Evolutionary conservation across 2,888 invertebrate genomes (phyloP), one percentile per base, ranked within the genome.

Genomic region (Lepidocyrtinus sp.): DNA sequence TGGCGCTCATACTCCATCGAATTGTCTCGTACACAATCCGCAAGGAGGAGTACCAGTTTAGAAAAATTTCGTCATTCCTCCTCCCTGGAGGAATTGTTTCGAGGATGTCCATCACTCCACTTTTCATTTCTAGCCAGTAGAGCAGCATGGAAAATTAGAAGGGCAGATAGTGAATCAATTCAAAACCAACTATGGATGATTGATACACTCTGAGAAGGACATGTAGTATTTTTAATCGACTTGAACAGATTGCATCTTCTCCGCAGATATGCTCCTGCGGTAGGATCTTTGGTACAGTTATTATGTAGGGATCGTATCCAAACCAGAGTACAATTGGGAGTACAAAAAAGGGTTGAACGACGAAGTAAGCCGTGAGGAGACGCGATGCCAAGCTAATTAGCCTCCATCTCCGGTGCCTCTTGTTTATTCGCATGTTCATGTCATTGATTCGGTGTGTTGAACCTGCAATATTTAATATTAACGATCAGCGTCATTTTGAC

Each of bases 91-190:
- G 55, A n/a, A 55, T 55, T 7, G 15, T 12, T n/a, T n/a, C 9
- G 9, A 55, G 17, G n/a, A 55, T 55, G 17, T n/a, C 17, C n/a
- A 55, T 55, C 7, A 55, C 55, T 9, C 55, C 17, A 12, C 55
- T n/a, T n/a, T 55, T 7, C 9, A 55, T 55, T 55, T 55, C 55
- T n/a, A 55, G 55, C 55, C 55, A 55, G 55, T 55, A 55, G 2
- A 55, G 55, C 2, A n/a, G 3, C 55, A 55, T 55, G 7, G 55
- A 3, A n/a, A 12, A 12, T 9, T 55, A 55, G n/a, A 55, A 17
- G 7, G 17, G 3, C 3, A 55, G 55, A 17, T 55, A 55, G n/a
- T 17, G 55, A 3, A 5, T 2, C 7, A 17, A 9, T 55, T 55
- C 55, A 55, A 5, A 15, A n/a, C 2, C 55, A n/a, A 3, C 3